A percentile compares a stretch with the other conserved stretches of the same genome.
phyloP scores from a whole-genome alignment of 2,888 invertebrate species.

The Limnephilus lunatus region DNA sequence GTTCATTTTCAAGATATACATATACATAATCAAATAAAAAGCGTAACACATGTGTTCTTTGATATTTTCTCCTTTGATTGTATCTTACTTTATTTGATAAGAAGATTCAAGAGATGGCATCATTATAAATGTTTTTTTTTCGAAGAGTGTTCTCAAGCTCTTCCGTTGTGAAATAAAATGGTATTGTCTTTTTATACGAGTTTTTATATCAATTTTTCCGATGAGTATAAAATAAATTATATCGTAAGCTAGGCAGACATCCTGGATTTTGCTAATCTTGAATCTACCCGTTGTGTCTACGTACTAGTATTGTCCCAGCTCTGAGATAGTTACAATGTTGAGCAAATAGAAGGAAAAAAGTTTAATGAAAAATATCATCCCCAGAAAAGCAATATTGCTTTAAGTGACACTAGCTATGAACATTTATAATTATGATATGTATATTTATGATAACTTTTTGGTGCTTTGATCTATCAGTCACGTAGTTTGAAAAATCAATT shows the following conservation, averaged over 20 bases:
- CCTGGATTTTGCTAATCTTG: neutral
- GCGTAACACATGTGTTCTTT: neutral
- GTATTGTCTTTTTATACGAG: neutral
- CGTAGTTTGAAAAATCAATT: neutral
- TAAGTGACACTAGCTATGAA: neutral
- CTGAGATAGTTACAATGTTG: neutral
- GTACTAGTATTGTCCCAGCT: neutral
- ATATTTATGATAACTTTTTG: neutral
- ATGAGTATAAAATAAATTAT: neutral
- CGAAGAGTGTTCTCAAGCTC: neutral
- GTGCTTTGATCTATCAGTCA: neutral
- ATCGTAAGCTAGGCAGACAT: too few relatives aligned
- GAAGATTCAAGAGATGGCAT: neutral
- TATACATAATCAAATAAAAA: neutral
- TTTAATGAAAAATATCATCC: neutral
- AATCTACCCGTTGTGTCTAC: neutral
- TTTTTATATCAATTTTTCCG: neutral
- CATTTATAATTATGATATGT: neutral
- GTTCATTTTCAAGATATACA: neutral
- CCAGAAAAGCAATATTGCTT: neutral
- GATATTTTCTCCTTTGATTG: neutral
- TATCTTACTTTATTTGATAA: neutral
- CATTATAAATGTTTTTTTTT: neutral
- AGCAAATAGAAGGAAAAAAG: neutral
- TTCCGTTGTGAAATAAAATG: neutral